phyloP scores from a whole-genome alignment of 2,888 invertebrate species.

The Drosophila bunnanda region DNA sequence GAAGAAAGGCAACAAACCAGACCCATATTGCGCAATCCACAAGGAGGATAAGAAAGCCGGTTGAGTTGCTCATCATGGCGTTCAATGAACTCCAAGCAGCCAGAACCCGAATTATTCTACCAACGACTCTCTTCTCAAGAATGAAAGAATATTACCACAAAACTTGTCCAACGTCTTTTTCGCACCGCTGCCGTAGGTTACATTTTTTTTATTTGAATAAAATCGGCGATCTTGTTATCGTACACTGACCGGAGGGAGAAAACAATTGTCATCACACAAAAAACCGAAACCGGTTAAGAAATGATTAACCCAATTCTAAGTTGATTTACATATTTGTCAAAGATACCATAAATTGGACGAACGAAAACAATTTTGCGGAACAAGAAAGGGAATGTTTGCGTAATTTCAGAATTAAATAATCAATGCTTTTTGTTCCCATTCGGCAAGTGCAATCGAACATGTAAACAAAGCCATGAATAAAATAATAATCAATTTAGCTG shows the following conservation, averaged over 20 bases:
- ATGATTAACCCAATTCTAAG: conserved; percentile 12
- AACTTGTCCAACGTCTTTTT: conserved; percentile 25
- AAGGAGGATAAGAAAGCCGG: conserved; percentile 6
- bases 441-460: conserved; percentile 7
- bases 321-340: not conserved
- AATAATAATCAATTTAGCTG: not conserved
- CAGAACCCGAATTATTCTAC: not conserved
- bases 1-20: not conserved
- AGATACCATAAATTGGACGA: not conserved
- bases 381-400: not conserved
- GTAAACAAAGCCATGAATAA: not conserved
- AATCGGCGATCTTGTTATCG: conserved; percentile 3
- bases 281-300: conserved; percentile 2
- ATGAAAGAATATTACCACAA: not conserved
- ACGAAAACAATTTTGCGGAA: not conserved
- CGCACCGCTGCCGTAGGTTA: not conserved
- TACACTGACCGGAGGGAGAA: conserved; percentile 4
- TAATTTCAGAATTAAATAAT: not conserved
- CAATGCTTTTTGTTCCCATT: not conserved
- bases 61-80: conserved; percentile 3
- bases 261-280: not conserved
- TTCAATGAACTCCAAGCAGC: conserved; percentile 22
- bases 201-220: conserved; percentile 5
- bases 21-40: not conserved
- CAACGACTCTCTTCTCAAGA: not conserved